These are phyloP conservation scores for Eurosta solidaginis DNA, from an alignment of 1,140 invertebrate genomes.

Conservation along the genomic window DNA sequence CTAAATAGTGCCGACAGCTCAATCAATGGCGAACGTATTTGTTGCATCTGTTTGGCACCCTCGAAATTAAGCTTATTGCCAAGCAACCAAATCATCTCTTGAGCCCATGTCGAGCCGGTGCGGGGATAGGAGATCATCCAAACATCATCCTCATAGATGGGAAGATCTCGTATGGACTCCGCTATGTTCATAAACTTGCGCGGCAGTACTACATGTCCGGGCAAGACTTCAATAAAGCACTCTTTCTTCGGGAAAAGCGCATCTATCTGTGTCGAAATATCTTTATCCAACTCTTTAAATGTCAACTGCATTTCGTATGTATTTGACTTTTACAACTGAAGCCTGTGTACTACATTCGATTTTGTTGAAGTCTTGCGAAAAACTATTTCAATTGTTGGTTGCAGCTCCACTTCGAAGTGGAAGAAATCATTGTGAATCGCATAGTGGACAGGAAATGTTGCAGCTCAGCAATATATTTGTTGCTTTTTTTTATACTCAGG, in stretches of 20 bases:
- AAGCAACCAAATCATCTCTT: slow-evolving; percentile 88
- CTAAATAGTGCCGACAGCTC: slow-evolving; percentile 64
- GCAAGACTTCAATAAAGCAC: slow-evolving; percentile 72
- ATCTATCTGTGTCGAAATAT: slow-evolving; percentile 67
- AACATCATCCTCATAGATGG: slow-evolving; percentile 72
- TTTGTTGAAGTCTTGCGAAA: not conserved
- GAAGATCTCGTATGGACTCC: slow-evolving; percentile 69
- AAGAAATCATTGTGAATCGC: not conserved
- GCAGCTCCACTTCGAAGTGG: not conserved
- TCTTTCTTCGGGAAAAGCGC: slow-evolving; percentile 69
- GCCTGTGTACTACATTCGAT: slow-evolving; percentile 25
- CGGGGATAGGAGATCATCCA: slow-evolving; percentile 83
- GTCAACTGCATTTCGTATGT: slow-evolving; percentile 60
- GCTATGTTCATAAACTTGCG: slow-evolving; percentile 70
- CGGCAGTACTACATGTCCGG: slow-evolving; percentile 70
- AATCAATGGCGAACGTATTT: slow-evolving; percentile 64
- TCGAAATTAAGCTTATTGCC: slow-evolving; percentile 79
- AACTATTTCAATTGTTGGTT: slow-evolving; percentile 10
- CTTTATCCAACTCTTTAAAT: slow-evolving; percentile 68
- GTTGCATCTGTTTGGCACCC: slow-evolving; percentile 71
- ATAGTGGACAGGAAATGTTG: not conserved
- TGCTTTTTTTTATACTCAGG: too few species aligned
- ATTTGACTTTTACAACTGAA: too few species aligned
- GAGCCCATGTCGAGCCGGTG: slow-evolving; percentile 86
- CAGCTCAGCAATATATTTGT: too few species aligned